Evolutionary conservation across 2,888 invertebrate species (phyloP).

Genomic region (Dynastes grantii): DNA sequence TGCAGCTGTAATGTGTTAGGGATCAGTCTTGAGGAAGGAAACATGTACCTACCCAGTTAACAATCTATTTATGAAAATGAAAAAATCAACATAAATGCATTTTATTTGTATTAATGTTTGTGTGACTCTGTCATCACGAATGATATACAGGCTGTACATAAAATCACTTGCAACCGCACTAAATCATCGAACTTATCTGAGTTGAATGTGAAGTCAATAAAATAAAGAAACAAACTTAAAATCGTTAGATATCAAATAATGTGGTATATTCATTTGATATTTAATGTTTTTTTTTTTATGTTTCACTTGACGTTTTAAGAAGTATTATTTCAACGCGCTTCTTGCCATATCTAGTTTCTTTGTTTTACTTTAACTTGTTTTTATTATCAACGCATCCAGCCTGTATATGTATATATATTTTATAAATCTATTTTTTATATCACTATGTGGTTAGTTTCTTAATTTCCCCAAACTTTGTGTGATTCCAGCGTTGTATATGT

Average conservation of each 20-base stretch:
- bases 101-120: slow-evolving; percentile 25
- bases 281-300: not conserved
- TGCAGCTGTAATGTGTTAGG: not conserved
- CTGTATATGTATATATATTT: slow-evolving; percentile 26
- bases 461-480: not conserved
- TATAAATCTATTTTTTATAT: slow-evolving; percentile 9
- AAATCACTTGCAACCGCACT: not conserved
- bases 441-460: slow-evolving; percentile 7
- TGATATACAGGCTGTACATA: slow-evolving; percentile 32
- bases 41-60: slow-evolving; percentile 22
- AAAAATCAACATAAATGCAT: slow-evolving; percentile 29
- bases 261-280: slow-evolving; percentile 8
- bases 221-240: not conserved
- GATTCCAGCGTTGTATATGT: slow-evolving; percentile 18
- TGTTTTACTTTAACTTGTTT: too few relatives aligned
- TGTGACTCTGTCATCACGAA: slow-evolving; percentile 15
- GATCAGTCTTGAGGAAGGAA: not conserved
- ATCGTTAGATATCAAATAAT: not conserved
- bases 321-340: too few relatives aligned
- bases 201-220: not conserved
- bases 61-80: slow-evolving; percentile 14
- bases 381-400: not conserved
- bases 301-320: not conserved
- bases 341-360: too few relatives aligned
- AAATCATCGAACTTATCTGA: not conserved